Percentiles rank a stretch among this genome's conserved stretches.
Evolutionary conservation across 2,113 vertebrate species (phyloP).

Genomic region (Chiloscyllium plagiosum): DNA sequence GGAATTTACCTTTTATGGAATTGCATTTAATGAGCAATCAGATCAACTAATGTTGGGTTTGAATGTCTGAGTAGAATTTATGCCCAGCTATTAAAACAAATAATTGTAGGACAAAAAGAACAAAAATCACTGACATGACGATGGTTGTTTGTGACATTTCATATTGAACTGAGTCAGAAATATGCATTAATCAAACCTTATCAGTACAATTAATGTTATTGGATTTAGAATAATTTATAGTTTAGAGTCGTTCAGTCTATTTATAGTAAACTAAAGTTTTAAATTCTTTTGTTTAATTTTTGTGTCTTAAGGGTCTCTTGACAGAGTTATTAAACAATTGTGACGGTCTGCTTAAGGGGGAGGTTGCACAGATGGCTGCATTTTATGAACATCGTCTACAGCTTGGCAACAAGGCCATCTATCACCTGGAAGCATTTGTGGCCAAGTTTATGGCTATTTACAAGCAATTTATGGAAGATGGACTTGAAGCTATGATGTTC

Average conservation of each 20-base stretch:
- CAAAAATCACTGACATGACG: neutral
- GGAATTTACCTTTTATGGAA: neutral
- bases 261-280: neutral
- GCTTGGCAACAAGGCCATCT: constrained; percentile 88
- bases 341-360: constrained; percentile 89
- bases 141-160: neutral
- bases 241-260: no score
- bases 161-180: neutral
- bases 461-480: constrained; percentile 98
- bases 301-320: constrained; percentile 69
- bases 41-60: neutral
- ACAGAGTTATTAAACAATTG: constrained; percentile 86
- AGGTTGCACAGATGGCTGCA: constrained; percentile 87
- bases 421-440: constrained; percentile 93
- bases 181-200: neutral
- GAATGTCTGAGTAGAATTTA: neutral
- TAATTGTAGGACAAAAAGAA: neutral
- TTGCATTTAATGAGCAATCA: neutral
- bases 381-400: constrained; percentile 90
- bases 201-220: neutral
- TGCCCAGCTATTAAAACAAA: neutral
- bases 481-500: constrained; percentile 88
- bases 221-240: neutral
- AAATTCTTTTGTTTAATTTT: neutral
- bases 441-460: constrained; percentile 97